Evolutionary conservation across 1,140 invertebrate genomes (phyloP).

Genomic region (Drosophila teissieri): DNA sequence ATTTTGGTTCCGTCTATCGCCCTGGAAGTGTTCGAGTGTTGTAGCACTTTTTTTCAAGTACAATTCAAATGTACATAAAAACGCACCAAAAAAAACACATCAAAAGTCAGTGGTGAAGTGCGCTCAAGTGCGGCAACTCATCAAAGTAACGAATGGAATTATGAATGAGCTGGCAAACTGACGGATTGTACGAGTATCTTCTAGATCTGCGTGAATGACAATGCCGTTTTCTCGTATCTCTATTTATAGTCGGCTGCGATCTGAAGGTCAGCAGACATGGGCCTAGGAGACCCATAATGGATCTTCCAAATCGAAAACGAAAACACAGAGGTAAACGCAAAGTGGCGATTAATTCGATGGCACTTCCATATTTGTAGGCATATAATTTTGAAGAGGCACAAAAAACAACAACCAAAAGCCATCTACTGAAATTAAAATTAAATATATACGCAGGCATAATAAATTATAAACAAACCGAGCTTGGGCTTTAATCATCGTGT

Average conservation of each 20-base stretch:
- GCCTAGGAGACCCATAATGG: constrained; percentile 62
- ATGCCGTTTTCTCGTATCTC: constrained; percentile 64
- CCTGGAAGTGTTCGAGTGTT: constrained; percentile 51
- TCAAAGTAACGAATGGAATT: constrained; percentile 67
- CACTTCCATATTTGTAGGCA: constrained; percentile 78
- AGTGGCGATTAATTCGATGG: constrained; percentile 80
- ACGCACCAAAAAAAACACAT: constrained; percentile 58
- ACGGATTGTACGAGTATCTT: constrained; percentile 46
- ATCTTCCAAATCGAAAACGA: constrained; percentile 52
- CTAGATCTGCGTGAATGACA: constrained; percentile 65
- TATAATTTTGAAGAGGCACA: constrained; percentile 65
- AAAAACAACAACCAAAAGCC: constrained; percentile 7
- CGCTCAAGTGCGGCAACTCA: constrained; percentile 76
- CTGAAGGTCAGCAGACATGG: constrained; percentile 59
- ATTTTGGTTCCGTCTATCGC: constrained; percentile 62
- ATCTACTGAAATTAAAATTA: constrained; percentile 46
- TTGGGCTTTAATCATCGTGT: constrained; percentile 42
- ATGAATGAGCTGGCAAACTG: constrained; percentile 67
- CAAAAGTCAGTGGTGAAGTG: constrained; percentile 68
- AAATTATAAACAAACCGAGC: constrained; percentile 65
- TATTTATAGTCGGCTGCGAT: constrained; percentile 37
- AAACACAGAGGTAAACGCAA: constrained; percentile 56
- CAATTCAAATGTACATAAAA: constrained; percentile 45
- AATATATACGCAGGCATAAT: constrained; percentile 49
- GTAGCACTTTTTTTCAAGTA: constrained; percentile 76